These are phyloP conservation scores for Elysia crispata DNA, from an alignment of 2,888 invertebrate species.

Conservation along the genomic window DNA sequence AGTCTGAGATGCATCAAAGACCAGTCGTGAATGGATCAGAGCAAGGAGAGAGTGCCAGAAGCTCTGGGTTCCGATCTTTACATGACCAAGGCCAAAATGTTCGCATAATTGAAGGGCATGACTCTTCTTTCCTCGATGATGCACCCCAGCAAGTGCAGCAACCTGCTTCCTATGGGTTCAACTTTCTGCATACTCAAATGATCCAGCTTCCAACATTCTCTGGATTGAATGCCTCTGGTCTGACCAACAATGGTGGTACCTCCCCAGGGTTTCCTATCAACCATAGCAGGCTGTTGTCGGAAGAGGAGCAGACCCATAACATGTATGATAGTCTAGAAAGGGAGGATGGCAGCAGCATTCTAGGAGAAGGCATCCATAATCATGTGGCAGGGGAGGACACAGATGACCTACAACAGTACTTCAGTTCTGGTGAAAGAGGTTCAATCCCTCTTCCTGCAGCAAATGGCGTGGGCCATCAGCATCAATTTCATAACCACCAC, in stretches of 20 bases:
- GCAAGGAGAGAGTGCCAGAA: slow-evolving; percentile 12
- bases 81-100: slow-evolving; percentile 52
- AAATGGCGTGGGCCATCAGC: background rate
- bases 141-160: slow-evolving; percentile 7
- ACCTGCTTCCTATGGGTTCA: slow-evolving; percentile 36
- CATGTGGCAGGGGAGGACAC: slow-evolving; percentile 30
- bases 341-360: slow-evolving; percentile 43
- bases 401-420: slow-evolving; percentile 29
- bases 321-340: slow-evolving; percentile 57
- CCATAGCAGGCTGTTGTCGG: too few relatives aligned
- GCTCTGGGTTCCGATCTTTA: slow-evolving; percentile 17
- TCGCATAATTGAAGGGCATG: slow-evolving; percentile 57
- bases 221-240: slow-evolving; percentile 3
- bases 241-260: slow-evolving; percentile 23
- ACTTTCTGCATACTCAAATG: slow-evolving; percentile 49
- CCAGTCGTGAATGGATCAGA: slow-evolving; percentile 49
- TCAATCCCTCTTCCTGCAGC: background rate
- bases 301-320: slow-evolving; percentile 44
- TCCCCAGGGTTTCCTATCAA: too few relatives aligned
- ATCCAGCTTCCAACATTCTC: slow-evolving; percentile 47
- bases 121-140: slow-evolving; percentile 51
- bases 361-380: slow-evolving; percentile 33
- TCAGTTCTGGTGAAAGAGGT: slow-evolving; percentile 29
- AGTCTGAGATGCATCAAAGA: slow-evolving; percentile 30
- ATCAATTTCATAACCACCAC: background rate